Percentiles rank a stretch among this genome's conserved stretches.
phyloP scores from a whole-genome alignment of 2,888 invertebrate genomes.

The Ectemnius continuus region DNA sequence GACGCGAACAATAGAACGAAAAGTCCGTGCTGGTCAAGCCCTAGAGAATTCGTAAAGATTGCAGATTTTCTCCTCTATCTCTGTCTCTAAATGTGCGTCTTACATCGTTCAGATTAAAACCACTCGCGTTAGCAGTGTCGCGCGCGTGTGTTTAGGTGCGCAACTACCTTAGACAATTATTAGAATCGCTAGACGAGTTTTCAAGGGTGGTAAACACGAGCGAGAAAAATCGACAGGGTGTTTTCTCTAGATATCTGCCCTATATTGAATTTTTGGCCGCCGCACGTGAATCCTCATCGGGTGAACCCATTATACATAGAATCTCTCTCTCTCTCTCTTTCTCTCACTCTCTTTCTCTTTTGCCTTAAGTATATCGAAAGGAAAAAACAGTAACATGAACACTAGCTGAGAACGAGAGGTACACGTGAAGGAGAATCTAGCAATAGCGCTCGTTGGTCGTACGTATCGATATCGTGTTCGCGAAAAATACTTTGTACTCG shows the following conservation, averaged over 20 bases:
- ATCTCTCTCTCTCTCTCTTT: no score
- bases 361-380: constrained; percentile 37
- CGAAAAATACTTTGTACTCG: constrained; percentile 53
- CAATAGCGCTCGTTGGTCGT: constrained; percentile 11
- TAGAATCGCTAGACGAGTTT: no score
- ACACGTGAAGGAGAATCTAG: constrained; percentile 2
- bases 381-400: constrained; percentile 27
- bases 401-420: constrained; percentile 24
- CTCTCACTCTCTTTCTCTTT: background rate
- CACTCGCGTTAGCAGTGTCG: no score
- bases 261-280: no score
- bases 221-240: background rate
- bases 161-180: no score
- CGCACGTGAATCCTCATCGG: no score
- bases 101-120: no score
- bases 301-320: no score
- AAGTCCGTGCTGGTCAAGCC: constrained; percentile 22
- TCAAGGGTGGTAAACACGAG: background rate
- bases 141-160: no score
- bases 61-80: background rate
- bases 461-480: constrained; percentile 9
- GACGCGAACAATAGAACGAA: constrained; percentile 26
- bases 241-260: no score
- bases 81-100: no score
- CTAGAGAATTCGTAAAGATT: constrained; percentile 22